phyloP scores from a whole-genome alignment of 2,888 invertebrate species.

The Dexiosoma caninum region DNA sequence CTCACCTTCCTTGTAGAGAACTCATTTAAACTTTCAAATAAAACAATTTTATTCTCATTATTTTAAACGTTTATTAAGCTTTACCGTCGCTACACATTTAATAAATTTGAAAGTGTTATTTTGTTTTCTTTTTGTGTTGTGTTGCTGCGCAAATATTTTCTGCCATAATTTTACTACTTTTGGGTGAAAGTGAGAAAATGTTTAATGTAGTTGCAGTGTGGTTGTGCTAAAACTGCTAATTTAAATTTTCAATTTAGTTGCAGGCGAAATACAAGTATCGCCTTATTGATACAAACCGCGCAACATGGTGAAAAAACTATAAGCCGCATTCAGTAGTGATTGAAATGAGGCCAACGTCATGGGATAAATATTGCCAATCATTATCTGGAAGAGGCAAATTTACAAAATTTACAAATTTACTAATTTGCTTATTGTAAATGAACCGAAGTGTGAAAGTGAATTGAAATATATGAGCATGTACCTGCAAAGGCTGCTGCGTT shows the following conservation, averaged over 20 bases:
- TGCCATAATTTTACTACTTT: conserved; percentile 9
- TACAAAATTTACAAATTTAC: neutral
- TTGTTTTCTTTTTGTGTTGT: too few relatives aligned
- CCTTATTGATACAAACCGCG: conserved; percentile 67
- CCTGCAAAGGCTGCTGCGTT: conserved; percentile 72
- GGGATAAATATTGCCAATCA: conserved; percentile 70
- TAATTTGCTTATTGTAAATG: neutral
- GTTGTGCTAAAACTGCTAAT: neutral
- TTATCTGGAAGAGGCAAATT: conserved; percentile 63
- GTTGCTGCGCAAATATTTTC: conserved; percentile 4
- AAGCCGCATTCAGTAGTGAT: conserved; percentile 74
- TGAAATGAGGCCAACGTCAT: conserved; percentile 73
- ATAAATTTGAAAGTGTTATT: conserved; percentile 28
- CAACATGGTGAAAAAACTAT: conserved; percentile 75
- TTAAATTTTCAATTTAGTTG: conserved; percentile 19
- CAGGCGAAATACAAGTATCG: conserved; percentile 8
- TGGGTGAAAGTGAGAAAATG: conserved; percentile 51
- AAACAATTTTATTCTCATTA: conserved; percentile 48
- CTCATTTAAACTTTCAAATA: conserved; percentile 20
- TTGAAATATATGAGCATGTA: conserved; percentile 49
- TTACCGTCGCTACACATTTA: conserved; percentile 2
- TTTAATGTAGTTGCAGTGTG: conserved; percentile 18
- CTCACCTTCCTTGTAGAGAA: conserved; percentile 15
- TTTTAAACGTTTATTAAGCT: conserved; percentile 51
- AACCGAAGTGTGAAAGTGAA: too few relatives aligned